A percentile compares a stretch with the other conserved stretches of the same genome.
Evolutionary conservation across 2,888 invertebrate species (phyloP).

Genomic region (Conomelus anceps): DNA sequence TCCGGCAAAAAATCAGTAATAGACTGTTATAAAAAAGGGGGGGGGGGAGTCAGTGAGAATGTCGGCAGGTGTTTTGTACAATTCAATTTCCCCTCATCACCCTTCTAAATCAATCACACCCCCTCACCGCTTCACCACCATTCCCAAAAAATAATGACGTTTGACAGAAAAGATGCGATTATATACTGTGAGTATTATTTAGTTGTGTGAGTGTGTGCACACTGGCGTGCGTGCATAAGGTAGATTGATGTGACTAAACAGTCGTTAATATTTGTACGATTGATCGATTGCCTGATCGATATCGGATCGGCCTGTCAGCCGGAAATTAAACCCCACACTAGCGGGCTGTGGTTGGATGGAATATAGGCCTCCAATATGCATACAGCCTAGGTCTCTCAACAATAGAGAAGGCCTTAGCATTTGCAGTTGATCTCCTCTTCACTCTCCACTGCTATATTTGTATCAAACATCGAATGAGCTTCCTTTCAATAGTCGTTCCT

Average conservation of each 20-base stretch:
- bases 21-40: too few relatives aligned
- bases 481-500: too few relatives aligned
- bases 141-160: background rate
- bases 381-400: background rate
- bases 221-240: background rate
- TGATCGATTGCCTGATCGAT: background rate
- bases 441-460: background rate
- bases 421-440: background rate
- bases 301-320: background rate
- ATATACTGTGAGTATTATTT: background rate
- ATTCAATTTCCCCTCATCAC: background rate
- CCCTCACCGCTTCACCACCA: background rate
- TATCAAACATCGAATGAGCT: background rate
- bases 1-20: too few relatives aligned
- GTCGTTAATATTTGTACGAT: background rate
- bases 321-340: background rate
- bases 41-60: background rate
- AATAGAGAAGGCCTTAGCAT: background rate
- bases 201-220: background rate
- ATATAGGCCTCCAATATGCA: background rate
- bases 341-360: background rate
- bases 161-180: background rate
- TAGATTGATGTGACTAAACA: background rate
- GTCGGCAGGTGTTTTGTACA: background rate
- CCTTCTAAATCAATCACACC: background rate